phyloP scores from a whole-genome alignment of 2,797 vertebrate species.

The Malurus splendens region DNA sequence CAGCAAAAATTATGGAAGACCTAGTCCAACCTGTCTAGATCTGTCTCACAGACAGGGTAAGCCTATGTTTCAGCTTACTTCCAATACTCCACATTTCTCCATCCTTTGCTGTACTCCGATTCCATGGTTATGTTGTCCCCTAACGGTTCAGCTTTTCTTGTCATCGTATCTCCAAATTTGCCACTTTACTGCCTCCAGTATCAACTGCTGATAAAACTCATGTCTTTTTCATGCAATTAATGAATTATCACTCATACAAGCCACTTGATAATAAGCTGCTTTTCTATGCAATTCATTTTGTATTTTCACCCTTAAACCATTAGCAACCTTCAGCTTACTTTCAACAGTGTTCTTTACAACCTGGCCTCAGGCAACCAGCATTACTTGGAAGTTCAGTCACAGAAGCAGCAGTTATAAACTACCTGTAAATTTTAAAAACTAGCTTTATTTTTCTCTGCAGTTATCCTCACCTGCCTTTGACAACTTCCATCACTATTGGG shows the following conservation, averaged over 20 bases:
- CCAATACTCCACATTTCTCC: neutral
- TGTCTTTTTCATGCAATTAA: neutral
- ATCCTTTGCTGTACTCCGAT: neutral
- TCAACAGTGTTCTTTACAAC: neutral
- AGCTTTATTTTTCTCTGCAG: neutral
- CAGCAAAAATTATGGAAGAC: neutral
- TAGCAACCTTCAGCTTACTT: constrained; percentile 7
- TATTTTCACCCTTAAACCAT: neutral
- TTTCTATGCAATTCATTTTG: neutral
- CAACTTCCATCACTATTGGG: fast-evolving
- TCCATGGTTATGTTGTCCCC: neutral
- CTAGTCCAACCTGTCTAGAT: neutral
- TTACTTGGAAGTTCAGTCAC: neutral
- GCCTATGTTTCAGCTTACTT: neutral
- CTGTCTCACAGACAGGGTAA: neutral
- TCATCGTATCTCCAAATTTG: neutral
- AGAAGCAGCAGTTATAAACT: neutral
- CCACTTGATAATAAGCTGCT: neutral
- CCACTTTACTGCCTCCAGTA: neutral
- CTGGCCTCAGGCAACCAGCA: neutral
- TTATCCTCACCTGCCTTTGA: neutral
- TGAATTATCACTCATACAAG: neutral
- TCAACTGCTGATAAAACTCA: neutral
- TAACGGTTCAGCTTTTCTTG: neutral
- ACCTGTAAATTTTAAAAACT: neutral